These are phyloP conservation scores for Drosophila azteca DNA, from an alignment of 1,140 invertebrate genomes.

Conservation along the genomic window DNA sequence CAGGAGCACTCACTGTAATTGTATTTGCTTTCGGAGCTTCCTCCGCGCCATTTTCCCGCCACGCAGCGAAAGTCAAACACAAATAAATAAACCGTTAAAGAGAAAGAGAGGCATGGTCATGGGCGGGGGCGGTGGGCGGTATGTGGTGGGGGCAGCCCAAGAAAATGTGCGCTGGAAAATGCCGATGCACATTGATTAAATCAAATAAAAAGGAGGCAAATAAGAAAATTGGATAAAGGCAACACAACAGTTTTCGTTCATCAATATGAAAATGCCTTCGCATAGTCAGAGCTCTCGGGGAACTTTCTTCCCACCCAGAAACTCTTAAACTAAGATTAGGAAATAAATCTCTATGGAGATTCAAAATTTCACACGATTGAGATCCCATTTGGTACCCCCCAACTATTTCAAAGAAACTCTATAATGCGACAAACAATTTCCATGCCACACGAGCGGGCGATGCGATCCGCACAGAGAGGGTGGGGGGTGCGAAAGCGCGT, in stretches of 20 bases:
- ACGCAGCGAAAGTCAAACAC: slow-evolving; percentile 73
- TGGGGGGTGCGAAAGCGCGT: slow-evolving; percentile 31
- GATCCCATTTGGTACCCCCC: neutral
- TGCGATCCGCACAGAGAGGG: neutral
- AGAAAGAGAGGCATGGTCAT: slow-evolving; percentile 32
- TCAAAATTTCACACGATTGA: neutral
- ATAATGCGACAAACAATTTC: slow-evolving; percentile 41
- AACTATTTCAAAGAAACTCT: slow-evolving; percentile 33
- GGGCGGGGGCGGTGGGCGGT: neutral
- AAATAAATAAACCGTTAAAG: slow-evolving; percentile 73
- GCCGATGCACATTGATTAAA: slow-evolving; percentile 67
- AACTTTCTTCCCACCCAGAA: no score
- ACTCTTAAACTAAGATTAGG: no score
- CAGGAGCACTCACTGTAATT: slow-evolving; percentile 76
- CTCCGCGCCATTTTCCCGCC: slow-evolving; percentile 60
- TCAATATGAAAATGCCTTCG: slow-evolving; percentile 32
- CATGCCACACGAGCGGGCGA: slow-evolving; percentile 16
- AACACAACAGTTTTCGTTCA: slow-evolving; percentile 33
- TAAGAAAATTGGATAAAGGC: slow-evolving; percentile 69
- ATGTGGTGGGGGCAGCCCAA: neutral
- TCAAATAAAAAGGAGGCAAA: slow-evolving; percentile 71
- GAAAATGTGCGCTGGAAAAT: slow-evolving; percentile 40
- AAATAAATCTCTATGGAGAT: no score
- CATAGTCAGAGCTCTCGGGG: neutral
- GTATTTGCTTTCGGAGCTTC: slow-evolving; percentile 75